A percentile compares a stretch with the other conserved stretches of the same genome.
Conservation (phyloP, 2,888 invertebrate species). For the Tineola bisselliella region DNA sequence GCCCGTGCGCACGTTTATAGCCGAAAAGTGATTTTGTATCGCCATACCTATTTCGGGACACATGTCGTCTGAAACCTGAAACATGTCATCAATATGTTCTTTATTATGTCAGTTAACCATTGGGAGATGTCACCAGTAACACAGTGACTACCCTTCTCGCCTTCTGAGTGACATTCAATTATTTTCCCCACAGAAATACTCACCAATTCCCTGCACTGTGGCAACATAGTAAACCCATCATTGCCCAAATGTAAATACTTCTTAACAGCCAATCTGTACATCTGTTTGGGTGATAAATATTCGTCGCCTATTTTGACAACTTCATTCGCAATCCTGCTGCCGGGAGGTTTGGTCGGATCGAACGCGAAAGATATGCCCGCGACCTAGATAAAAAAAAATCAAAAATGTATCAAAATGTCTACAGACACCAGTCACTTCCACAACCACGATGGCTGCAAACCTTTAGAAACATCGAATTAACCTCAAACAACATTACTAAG, state of each 20-base stretch:
- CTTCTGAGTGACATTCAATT: too few relatives aligned
- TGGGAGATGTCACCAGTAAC: too few relatives aligned
- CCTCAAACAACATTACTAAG: too few relatives aligned
- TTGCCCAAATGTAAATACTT: conserved; percentile 82
- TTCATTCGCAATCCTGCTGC: conserved; percentile 74
- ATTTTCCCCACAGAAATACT: too few relatives aligned
- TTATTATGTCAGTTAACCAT: too few relatives aligned
- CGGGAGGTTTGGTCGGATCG: conserved; percentile 75
- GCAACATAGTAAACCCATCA: conserved; percentile 87
- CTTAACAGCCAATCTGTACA: conserved; percentile 83
- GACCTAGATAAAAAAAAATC: conserved; percentile 49
- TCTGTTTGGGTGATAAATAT: conserved; percentile 75
- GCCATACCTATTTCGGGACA: conserved; percentile 86
- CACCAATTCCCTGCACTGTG: conserved; percentile 78
- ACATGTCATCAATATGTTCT: conserved; percentile 16
- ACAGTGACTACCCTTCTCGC: too few relatives aligned
- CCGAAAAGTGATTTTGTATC: conserved; percentile 89
- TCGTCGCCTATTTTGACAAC: conserved; percentile 87
- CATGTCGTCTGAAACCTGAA: conserved; percentile 83
- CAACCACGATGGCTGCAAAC: too few relatives aligned
- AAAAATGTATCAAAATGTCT: too few relatives aligned
- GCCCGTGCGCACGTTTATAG: conserved; percentile 82
- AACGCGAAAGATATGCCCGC: conserved; percentile 82
- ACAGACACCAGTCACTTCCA: too few relatives aligned
- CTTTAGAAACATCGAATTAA: too few relatives aligned